A percentile compares a stretch with the other conserved stretches of the same genome.
phyloP scores from a whole-genome alignment of 2,888 invertebrate species.

The Auanema freiburgensis region DNA sequence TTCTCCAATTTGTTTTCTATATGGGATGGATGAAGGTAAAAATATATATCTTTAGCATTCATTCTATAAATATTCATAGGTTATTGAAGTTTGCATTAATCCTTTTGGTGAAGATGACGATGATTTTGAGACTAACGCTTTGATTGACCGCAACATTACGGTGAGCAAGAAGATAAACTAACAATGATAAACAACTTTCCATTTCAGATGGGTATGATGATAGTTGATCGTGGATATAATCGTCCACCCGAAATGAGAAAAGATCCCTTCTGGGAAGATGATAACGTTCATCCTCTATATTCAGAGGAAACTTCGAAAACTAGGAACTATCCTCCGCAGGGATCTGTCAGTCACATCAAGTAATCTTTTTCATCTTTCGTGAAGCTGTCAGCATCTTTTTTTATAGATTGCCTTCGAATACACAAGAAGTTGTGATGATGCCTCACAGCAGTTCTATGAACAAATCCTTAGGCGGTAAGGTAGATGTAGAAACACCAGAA shows the following conservation, averaged over 20 bases:
- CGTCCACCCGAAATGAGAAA: conserved; percentile 50
- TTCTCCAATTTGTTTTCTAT: conserved; percentile 60
- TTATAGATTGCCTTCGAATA: conserved; percentile 10
- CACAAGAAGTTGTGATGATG: conserved; percentile 27
- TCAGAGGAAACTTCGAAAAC: conserved; percentile 33
- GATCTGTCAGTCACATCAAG: conserved; percentile 24
- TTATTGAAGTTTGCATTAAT: conserved; percentile 48
- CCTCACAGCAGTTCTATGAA: conserved; percentile 17
- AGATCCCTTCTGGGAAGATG: conserved; percentile 56
- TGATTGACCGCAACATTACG: conserved; percentile 52
- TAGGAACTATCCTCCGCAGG: conserved; percentile 25
- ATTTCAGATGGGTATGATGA: conserved; percentile 57
- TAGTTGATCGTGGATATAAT: conserved; percentile 58
- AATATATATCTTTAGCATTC: neutral
- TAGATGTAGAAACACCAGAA: no score
- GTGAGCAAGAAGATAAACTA: conserved; percentile 23
- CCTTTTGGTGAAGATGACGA: conserved; percentile 55
- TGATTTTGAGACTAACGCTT: conserved; percentile 50
- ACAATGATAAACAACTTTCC: conserved; percentile 5
- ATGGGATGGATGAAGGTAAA: conserved; percentile 58
- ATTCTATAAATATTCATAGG: conserved; percentile 15
- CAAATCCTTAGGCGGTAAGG: no score
- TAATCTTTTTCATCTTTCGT: conserved; percentile 1
- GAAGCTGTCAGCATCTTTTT: neutral
- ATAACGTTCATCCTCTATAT: conserved; percentile 33